A percentile compares a stretch with the other conserved stretches of the same genome.
phyloP scores from a whole-genome alignment of 2,797 vertebrate genomes.

The Setipinna tenuifilis region DNA sequence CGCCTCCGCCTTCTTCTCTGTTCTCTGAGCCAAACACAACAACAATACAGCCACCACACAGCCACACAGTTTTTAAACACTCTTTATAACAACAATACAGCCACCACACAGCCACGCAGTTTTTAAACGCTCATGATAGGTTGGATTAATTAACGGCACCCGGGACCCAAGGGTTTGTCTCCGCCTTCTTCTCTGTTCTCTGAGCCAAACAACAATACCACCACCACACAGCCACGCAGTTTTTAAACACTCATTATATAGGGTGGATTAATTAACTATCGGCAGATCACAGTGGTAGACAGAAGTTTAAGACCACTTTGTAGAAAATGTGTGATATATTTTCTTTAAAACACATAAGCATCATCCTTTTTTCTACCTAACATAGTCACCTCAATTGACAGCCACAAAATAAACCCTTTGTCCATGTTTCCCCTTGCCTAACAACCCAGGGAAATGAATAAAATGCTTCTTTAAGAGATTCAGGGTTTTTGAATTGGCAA shows the following conservation, averaged over 20 bases:
- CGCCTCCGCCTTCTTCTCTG: slow-evolving; percentile 65
- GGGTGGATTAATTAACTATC: not conserved
- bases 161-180: slow-evolving; percentile 95
- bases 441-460: too few relatives aligned
- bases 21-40: slow-evolving; percentile 42
- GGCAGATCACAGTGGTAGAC: too few relatives aligned
- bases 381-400: too few relatives aligned
- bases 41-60: slow-evolving; percentile 52
- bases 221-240: slow-evolving; percentile 37
- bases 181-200: slow-evolving; percentile 62
- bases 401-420: too few relatives aligned
- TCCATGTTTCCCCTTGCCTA: too few relatives aligned
- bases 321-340: too few relatives aligned
- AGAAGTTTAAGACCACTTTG: too few relatives aligned
- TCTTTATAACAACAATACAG: slow-evolving; percentile 47
- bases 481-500: too few relatives aligned
- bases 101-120: slow-evolving; percentile 37
- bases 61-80: slow-evolving; percentile 30
- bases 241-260: slow-evolving; percentile 26
- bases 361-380: too few relatives aligned
- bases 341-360: too few relatives aligned
- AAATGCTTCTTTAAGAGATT: too few relatives aligned
- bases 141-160: not conserved
- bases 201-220: slow-evolving; percentile 44
- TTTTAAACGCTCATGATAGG: slow-evolving; percentile 29